Evolutionary conservation across 1,140 invertebrate genomes (phyloP).

Genomic region (Diabrotica virgifera): DNA sequence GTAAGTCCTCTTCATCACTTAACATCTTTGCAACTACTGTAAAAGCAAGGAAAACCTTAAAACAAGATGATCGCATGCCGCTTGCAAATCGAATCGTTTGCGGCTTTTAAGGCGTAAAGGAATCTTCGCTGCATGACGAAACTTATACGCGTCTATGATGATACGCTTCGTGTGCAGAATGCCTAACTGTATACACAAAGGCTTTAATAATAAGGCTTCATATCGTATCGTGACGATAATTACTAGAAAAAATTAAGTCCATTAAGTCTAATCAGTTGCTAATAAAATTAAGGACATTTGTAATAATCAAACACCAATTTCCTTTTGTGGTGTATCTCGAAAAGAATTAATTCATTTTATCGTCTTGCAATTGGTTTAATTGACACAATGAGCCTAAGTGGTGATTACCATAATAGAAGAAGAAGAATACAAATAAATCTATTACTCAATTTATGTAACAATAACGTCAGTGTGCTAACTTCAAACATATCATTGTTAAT

Average conservation of each 20-base stretch:
- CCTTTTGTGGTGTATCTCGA: constrained; percentile 12
- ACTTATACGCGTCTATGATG: too few species aligned
- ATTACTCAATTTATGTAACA: constrained; percentile 18
- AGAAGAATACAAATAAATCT: constrained; percentile 20
- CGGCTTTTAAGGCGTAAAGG: too few species aligned
- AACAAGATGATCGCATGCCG: too few species aligned
- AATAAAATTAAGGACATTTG: constrained; percentile 44
- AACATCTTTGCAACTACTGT: too few species aligned
- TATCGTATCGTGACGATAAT: not conserved
- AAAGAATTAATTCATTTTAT: constrained; percentile 37
- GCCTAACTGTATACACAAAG: too few species aligned
- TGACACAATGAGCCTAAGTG: constrained; percentile 30
- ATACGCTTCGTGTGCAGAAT: too few species aligned
- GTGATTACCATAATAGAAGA: constrained; percentile 18
- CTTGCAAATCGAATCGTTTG: too few species aligned
- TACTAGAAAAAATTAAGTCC: constrained; percentile 8
- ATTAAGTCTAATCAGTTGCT: constrained; percentile 43
- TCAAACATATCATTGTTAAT: constrained; percentile 17
- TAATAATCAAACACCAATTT: constrained; percentile 47
- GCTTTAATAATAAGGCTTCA: too few species aligned
- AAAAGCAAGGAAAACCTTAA: too few species aligned
- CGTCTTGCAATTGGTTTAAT: constrained; percentile 29
- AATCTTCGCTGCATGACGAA: too few species aligned
- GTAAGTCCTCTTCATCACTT: too few species aligned
- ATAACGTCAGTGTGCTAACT: constrained; percentile 16